phyloP scores from a whole-genome alignment of 92 coral and sea anemone genomes.

The Actinostola sp. region DNA sequence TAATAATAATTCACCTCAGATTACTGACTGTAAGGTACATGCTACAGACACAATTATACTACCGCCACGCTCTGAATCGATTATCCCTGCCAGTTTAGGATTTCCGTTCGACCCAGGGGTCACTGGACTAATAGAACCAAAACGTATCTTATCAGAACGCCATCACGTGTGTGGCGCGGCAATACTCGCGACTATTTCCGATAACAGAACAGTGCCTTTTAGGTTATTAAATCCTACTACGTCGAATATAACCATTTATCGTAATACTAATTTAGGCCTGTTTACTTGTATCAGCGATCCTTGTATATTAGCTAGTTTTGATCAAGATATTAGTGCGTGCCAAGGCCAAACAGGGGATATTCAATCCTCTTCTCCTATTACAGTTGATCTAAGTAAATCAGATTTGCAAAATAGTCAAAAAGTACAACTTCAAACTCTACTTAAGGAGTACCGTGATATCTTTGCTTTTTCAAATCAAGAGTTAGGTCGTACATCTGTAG shows the following conservation, averaged over 20 bases:
- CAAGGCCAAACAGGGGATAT: not conserved
- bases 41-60: conserved; percentile 26
- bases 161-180: conserved; percentile 46
- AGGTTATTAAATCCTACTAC: conserved; percentile 40
- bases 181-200: conserved; percentile 23
- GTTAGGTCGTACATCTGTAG: conserved; percentile 40
- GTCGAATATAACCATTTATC: conserved; percentile 24
- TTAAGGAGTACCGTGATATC: conserved; percentile 27
- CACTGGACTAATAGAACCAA: conserved; percentile 54
- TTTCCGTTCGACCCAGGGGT: conserved; percentile 7
- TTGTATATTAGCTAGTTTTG: not conserved
- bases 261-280: conserved; percentile 30
- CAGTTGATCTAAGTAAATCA: conserved; percentile 6
- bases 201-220: conserved; percentile 27
- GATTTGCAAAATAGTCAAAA: conserved; percentile 23
- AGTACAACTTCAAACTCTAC: conserved; percentile 2
- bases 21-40: conserved; percentile 20
- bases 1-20: no score
- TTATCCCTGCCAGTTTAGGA: conserved; percentile 40
- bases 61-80: conserved; percentile 53
- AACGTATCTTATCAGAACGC: conserved; percentile 17
- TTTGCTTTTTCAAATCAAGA: conserved; percentile 24
- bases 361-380: not conserved
- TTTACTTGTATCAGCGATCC: conserved; percentile 18
- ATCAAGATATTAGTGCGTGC: not conserved